phyloP scores from a whole-genome alignment of 2,113 vertebrate genomes.

The Trichechus manatus region DNA sequence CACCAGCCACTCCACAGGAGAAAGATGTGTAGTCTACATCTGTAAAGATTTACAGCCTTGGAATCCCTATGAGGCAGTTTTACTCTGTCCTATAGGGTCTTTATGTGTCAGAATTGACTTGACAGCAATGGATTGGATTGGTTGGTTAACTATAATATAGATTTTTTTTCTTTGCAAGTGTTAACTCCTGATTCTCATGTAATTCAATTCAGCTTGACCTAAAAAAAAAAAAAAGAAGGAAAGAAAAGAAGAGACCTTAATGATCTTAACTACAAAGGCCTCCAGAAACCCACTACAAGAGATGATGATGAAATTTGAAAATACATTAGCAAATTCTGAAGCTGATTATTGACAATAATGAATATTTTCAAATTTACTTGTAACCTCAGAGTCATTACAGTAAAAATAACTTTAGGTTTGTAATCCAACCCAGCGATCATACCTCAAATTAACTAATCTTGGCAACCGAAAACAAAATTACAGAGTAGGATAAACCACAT shows the following conservation, averaged over 20 bases:
- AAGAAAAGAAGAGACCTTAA: neutral
- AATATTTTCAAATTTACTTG: conserved; percentile 83
- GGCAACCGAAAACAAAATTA: conserved; percentile 80
- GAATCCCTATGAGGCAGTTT: no score
- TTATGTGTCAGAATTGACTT: neutral
- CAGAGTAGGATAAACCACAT: conserved; percentile 60
- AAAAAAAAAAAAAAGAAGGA: neutral
- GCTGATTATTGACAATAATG: conserved; percentile 48
- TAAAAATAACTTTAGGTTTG: conserved; percentile 79
- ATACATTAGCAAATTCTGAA: conserved; percentile 71
- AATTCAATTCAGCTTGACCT: neutral
- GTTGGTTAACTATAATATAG: conserved; percentile 19
- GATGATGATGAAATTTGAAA: conserved; percentile 59
- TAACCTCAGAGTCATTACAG: conserved; percentile 75
- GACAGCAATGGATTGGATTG: neutral
- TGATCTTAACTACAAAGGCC: conserved; percentile 63
- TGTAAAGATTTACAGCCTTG: no score
- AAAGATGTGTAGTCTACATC: no score
- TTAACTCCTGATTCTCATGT: conserved; percentile 10
- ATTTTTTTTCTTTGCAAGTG: conserved; percentile 67
- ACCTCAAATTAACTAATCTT: conserved; percentile 81
- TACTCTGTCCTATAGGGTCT: no score
- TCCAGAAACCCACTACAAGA: conserved; percentile 73
- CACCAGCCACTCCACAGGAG: no score
- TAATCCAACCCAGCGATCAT: conserved; percentile 68